Base-by-base conservation (phyloP, 2,888 invertebrate species). In the Celastrina argiolus region DNA sequence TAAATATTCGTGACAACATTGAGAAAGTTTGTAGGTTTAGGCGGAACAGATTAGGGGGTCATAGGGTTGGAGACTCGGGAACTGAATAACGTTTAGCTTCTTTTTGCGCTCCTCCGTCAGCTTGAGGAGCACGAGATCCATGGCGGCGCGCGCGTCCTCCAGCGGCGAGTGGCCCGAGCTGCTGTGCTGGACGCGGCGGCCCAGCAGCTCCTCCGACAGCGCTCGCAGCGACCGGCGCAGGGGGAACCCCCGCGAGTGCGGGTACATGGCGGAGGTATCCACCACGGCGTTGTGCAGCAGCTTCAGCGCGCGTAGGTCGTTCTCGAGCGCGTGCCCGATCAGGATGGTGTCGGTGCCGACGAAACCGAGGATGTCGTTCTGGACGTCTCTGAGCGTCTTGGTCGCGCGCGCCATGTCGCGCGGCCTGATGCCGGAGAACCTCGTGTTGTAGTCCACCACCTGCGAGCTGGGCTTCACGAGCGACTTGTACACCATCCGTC, bases 321-420 rank as follows among this genome's bases (percentile, higher is more conserved):
- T 98, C 76, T 99, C 98, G 72, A 99, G 90, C 22, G 96, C 97
- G 85, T 99, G 99, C 0, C 99, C 99, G 69, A 99, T 95, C 4
- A 99, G 91, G 67, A 99, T 96, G 5, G 98, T 97, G 69, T 97
- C 94, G 7, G 94, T 94, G 69, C 93, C 93, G 70, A 98, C 93
- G 71, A 98, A 93, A 71, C 94, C 93, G 79, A 97, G 92, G 68
- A 99, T 91, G 75, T 97, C 97, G 68, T 94, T 94, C 81, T 98
- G 99, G 63, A 98, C 97, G 78, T 97, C 94, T 71, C 89, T 83
- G 63, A 98, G 87, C 65, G 93, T 94, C 85, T 95, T 96, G 31
- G 93, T 92, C 75, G 94, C 94, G 81, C 88, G 87, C 84, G 85
- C 87, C 83, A 91, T 80, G 86, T 91, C 88, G 85, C 89, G 88